These are phyloP conservation scores for Petaurus breviceps DNA, from an alignment of 2,113 vertebrate genomes.

Conservation along the genomic window DNA sequence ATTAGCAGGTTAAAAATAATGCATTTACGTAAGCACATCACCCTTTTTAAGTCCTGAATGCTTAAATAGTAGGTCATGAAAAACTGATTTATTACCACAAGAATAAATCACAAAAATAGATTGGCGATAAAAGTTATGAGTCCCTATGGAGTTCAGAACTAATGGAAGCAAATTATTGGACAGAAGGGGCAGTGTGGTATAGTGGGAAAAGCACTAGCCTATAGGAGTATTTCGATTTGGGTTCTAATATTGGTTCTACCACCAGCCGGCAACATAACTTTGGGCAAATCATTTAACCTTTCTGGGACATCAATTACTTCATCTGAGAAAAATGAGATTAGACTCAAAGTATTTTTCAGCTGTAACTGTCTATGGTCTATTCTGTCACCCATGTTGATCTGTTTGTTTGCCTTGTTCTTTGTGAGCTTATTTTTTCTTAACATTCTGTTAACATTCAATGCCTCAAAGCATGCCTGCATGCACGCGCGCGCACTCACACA, in stretches of 20 bases:
- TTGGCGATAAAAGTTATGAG: constrained; percentile 79
- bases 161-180: constrained; percentile 65
- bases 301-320: neutral
- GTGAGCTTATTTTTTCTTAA: neutral
- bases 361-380: neutral
- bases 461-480: neutral
- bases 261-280: neutral
- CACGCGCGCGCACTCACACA: too few relatives aligned
- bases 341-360: neutral
- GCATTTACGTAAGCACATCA: constrained; percentile 70
- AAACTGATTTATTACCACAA: constrained; percentile 76
- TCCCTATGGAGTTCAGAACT: constrained; percentile 69
- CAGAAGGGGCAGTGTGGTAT: constrained; percentile 4
- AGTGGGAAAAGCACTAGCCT: constrained; percentile 9
- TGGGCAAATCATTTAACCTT: neutral
- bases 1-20: constrained; percentile 77
- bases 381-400: neutral
- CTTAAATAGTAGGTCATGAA: constrained; percentile 72
- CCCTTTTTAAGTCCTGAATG: constrained; percentile 42
- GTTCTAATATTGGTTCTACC: neutral
- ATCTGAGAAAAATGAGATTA: neutral
- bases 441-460: neutral
- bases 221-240: neutral
- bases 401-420: neutral
- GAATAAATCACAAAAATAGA: constrained; percentile 78